Conservation (phyloP, 2,113 vertebrate genomes). For the Lophura nycthemera region DNA sequence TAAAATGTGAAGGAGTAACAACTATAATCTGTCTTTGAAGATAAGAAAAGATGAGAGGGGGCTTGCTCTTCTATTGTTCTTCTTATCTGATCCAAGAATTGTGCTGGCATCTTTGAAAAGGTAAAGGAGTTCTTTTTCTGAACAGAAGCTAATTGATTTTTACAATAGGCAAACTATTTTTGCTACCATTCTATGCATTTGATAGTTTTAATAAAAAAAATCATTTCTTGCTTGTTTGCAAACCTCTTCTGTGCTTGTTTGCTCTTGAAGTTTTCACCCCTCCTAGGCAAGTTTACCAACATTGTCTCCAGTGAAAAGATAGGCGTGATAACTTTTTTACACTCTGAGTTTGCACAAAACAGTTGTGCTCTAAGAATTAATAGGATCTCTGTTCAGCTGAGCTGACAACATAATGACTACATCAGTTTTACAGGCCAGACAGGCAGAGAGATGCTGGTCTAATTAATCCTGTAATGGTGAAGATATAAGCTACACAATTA, state of each 20-base stretch:
- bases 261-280: neutral
- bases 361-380: neutral
- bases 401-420: neutral
- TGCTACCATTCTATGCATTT: neutral
- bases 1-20: neutral
- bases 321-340: neutral
- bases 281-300: neutral
- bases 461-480: neutral
- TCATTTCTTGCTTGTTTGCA: neutral
- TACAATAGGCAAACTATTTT: neutral
- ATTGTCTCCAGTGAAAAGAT: neutral
- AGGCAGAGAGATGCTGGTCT: neutral
- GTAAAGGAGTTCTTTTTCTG: neutral
- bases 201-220: neutral
- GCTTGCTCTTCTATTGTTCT: neutral
- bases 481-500: neutral
- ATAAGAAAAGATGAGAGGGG: neutral
- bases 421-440: neutral
- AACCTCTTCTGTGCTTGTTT: neutral
- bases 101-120: neutral
- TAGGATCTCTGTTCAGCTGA: neutral
- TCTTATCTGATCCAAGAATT: slow-evolving; percentile 18
- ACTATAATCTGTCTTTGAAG: neutral
- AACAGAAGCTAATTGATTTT: neutral
- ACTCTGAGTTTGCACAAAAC: neutral